Conservation (phyloP, 1,140 invertebrate species). For the Nephotettix cincticeps region DNA sequence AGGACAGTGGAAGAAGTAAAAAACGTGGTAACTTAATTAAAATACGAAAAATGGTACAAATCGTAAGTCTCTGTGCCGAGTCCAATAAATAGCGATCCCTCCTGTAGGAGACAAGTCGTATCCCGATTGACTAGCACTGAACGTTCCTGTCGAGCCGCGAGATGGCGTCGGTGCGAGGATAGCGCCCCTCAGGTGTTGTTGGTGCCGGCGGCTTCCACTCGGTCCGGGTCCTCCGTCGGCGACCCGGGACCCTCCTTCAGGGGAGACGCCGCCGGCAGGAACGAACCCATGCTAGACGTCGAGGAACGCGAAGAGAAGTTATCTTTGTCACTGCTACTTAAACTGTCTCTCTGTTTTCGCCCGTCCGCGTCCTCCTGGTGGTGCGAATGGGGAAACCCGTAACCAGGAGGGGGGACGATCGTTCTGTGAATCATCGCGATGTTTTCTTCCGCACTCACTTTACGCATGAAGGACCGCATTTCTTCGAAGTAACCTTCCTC, state of each 20-base stretch:
- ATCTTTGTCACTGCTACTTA: conserved; percentile 36
- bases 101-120: background rate
- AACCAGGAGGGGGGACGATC: conserved; percentile 8
- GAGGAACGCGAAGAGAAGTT: conserved; percentile 38
- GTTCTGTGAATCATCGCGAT: conserved; percentile 20
- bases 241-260: conserved; percentile 10
- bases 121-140: conserved; percentile 20
- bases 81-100: conserved; percentile 19
- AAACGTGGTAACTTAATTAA: conserved; percentile 23
- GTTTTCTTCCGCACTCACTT: conserved; percentile 62
- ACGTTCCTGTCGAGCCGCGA: conserved; percentile 1
- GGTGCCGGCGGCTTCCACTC: conserved; percentile 1
- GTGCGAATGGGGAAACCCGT: conserved; percentile 23
- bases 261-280: conserved; percentile 20
- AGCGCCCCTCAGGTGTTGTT: conserved; percentile 13
- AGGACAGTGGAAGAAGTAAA: conserved; percentile 18
- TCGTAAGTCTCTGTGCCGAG: background rate
- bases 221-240: conserved; percentile 9
- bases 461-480: conserved; percentile 91
- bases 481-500: conserved; percentile 91
- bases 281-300: conserved; percentile 36
- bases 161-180: too few relatives aligned
- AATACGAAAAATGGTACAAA: conserved; percentile 15
- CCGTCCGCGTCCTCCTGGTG: conserved; percentile 26
- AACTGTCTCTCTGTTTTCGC: conserved; percentile 26